These are phyloP conservation scores for Podarcis raffonei DNA, from an alignment of 2,113 vertebrate genomes.

Conservation along the genomic window DNA sequence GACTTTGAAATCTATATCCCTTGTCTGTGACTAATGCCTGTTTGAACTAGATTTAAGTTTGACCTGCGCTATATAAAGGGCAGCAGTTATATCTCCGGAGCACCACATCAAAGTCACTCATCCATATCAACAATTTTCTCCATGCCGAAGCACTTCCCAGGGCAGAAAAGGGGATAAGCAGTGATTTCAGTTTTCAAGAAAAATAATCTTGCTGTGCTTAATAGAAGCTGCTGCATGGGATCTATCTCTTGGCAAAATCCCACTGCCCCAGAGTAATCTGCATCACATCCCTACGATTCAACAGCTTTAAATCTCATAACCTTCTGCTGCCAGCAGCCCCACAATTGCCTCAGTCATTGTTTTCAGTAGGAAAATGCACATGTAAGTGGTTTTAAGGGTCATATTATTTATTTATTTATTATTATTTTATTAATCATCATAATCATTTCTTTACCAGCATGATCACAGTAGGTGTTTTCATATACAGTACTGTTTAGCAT, in stretches of 20 bases:
- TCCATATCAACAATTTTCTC: background rate
- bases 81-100: constrained; percentile 2
- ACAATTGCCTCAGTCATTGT: background rate
- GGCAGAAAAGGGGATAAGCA: background rate
- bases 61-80: background rate
- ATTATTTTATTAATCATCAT: background rate
- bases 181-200: constrained; percentile 8
- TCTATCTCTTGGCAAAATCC: constrained; percentile 8
- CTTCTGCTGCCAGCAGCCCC: background rate
- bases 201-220: background rate
- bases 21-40: constrained; percentile 11
- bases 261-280: background rate
- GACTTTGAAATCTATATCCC: constrained; percentile 28
- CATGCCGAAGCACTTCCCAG: constrained; percentile 1
- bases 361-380: background rate
- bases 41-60: fast-evolving
- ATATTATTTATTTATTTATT: background rate
- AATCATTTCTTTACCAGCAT: background rate
- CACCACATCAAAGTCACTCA: constrained; percentile 6
- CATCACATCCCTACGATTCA: constrained; percentile 9
- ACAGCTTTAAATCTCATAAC: constrained; percentile 18
- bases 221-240: background rate
- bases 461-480: constrained; percentile 61
- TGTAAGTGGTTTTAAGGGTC: background rate
- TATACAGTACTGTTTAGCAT: constrained; percentile 59